Conservation (phyloP, 2,113 vertebrate species). For the Xerus inauris region DNA sequence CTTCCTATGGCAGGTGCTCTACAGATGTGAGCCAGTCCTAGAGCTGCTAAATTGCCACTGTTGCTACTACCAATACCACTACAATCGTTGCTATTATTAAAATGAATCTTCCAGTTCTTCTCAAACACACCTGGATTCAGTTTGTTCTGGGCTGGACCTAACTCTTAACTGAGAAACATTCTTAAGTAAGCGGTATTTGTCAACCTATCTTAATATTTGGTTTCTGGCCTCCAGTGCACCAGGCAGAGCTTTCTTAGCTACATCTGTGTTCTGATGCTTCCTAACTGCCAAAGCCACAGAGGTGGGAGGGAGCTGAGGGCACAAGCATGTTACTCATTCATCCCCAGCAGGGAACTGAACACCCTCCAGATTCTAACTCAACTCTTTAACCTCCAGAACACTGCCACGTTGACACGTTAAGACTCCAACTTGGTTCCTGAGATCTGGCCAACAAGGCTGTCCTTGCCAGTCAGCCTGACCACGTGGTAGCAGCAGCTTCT, state of each 20-base stretch:
- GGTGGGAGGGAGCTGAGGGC: background rate
- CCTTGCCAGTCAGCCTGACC: background rate
- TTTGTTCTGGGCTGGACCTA: background rate
- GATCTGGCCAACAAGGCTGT: background rate
- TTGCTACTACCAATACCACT: background rate
- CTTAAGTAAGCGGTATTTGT: background rate
- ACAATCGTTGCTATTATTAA: background rate
- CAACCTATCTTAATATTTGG: background rate
- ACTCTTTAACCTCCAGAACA: background rate
- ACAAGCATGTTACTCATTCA: background rate
- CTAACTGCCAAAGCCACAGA: background rate
- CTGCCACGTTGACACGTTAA: too few species aligned
- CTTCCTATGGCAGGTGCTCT: accelerated
- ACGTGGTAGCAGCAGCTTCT: background rate
- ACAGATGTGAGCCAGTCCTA: background rate
- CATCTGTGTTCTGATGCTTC: background rate
- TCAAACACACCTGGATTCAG: background rate
- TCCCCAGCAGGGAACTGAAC: background rate
- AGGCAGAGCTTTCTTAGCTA: background rate
- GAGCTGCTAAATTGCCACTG: too few species aligned
- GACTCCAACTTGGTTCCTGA: background rate
- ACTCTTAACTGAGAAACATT: background rate
- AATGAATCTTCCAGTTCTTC: background rate
- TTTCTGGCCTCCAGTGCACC: background rate
- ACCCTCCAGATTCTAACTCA: background rate